Evolutionary conservation across 2,113 vertebrate genomes (phyloP).

Genomic region (Dendrocopos noguchii): DNA sequence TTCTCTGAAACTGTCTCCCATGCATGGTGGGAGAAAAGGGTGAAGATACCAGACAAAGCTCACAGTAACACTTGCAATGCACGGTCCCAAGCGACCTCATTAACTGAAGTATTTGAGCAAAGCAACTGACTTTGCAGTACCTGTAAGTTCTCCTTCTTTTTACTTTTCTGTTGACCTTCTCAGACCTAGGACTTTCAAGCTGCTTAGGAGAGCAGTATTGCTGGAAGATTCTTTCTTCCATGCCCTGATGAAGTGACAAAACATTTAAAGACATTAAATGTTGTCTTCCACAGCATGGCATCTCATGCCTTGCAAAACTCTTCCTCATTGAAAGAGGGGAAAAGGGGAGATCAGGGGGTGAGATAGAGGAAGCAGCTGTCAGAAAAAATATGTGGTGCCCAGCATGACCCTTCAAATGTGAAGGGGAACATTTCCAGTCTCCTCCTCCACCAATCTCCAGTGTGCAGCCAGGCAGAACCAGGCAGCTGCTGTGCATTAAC

Average conservation of each 20-base stretch:
- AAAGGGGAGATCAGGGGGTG: neutral
- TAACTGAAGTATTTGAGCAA: neutral
- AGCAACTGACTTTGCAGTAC: neutral
- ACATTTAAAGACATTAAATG: neutral
- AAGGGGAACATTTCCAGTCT: neutral
- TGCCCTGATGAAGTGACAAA: neutral
- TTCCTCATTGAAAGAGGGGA: neutral
- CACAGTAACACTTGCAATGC: neutral
- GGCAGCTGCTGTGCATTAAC: neutral
- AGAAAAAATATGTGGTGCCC: rapidly evolving
- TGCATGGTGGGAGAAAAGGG: neutral
- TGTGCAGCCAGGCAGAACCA: neutral
- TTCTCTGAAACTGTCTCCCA: neutral
- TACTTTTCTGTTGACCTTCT: neutral
- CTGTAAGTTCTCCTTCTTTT: neutral
- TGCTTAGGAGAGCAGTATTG: neutral
- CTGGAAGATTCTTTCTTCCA: neutral
- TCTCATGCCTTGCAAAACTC: neutral
- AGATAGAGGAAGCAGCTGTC: neutral
- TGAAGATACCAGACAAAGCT: neutral
- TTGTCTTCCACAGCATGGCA: neutral
- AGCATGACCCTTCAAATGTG: neutral
- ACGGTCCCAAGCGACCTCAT: neutral
- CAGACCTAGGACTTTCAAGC: neutral
- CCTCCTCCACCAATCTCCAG: neutral